A percentile compares a stretch with the other conserved stretches of the same genome.
Evolutionary conservation across 2,888 invertebrate genomes (phyloP).

Genomic region (Odontocolon sp.): DNA sequence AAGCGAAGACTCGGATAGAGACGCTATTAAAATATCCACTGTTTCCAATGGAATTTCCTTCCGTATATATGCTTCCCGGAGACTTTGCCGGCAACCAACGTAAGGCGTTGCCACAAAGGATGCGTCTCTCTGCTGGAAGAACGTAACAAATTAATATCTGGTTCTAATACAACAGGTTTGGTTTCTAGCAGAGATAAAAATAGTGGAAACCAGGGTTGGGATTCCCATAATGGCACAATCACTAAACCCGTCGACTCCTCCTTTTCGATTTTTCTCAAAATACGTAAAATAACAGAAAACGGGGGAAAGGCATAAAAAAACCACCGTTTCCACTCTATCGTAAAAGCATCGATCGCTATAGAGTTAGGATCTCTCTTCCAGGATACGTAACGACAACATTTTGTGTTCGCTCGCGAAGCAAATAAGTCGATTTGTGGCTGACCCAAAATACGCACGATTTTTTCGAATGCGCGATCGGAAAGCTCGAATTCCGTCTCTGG

Average conservation of each 20-base stretch:
- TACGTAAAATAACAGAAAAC: neutral
- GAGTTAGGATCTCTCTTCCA: neutral
- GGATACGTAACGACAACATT: neutral
- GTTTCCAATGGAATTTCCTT: constrained; percentile 4
- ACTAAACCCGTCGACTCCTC: neutral
- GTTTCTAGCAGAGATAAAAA: neutral
- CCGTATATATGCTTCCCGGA: constrained; percentile 38
- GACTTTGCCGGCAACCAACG: constrained; percentile 47
- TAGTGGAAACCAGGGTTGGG: neutral
- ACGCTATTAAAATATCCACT: constrained; percentile 18
- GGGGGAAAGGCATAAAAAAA: neutral
- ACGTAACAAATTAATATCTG: neutral
- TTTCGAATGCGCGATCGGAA: neutral
- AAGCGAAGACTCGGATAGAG: constrained; percentile 17
- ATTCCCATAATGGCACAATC: neutral
- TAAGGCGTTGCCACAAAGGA: constrained; percentile 36
- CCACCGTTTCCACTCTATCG: neutral
- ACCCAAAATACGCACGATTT: neutral
- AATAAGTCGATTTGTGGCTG: neutral
- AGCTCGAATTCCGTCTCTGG: constrained; percentile 26
- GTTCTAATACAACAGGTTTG: constrained; percentile 1
- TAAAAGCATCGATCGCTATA: neutral
- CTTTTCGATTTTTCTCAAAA: neutral
- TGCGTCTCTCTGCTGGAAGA: constrained; percentile 17
- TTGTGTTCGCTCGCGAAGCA: neutral